Evolutionary conservation across 2,888 invertebrate species (phyloP), one percentile per base, ranked within the genome.

Genomic region (Sarcophaga rosellei): DNA sequence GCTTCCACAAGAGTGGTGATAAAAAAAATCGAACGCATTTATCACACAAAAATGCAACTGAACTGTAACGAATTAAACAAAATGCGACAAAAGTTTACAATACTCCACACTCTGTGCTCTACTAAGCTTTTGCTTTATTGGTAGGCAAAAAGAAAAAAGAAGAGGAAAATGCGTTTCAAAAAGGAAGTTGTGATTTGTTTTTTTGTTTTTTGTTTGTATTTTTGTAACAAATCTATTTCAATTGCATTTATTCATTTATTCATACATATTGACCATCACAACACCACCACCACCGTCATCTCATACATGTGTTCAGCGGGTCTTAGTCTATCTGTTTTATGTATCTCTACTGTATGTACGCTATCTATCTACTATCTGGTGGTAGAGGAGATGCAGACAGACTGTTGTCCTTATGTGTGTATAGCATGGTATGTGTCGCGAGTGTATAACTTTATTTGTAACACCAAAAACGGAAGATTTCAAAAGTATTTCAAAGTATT

Each of bases 401-500:
- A 57, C 53, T 35, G 15, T 53, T 17, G 17, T 66, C 10, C 44
- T 20, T 45, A 12, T 45, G 11, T 66, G 1, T 47, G 12, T 6
- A 3, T 47, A 2, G 25, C 4, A 3, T 4, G 4, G 25, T 47
- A 47, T 47, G 15, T 63, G 21, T 66, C 11, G 25, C 11, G 35
- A 63, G 75, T 81, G 70, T 76, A 76, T 66, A 66, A 74, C 84
- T 84, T 79, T 75, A 75, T 79, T 75, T 79, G 74, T 70, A 84
- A 75, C 84, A 79, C 83, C 83, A 83, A 83, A 84, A 78, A 81
- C 80, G 84, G 81, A 86, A 81, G 84, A 86, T 83, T 81, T 84
- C 66, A 78, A 82, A 70, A 86, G 80, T 76, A 86, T 76, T 53
- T 82, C 79, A 82, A 70, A 86, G 80, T 76, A 86, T 76, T 35